phyloP scores from a whole-genome alignment of 1,140 invertebrate species.

The Orchestia grillus region DNA sequence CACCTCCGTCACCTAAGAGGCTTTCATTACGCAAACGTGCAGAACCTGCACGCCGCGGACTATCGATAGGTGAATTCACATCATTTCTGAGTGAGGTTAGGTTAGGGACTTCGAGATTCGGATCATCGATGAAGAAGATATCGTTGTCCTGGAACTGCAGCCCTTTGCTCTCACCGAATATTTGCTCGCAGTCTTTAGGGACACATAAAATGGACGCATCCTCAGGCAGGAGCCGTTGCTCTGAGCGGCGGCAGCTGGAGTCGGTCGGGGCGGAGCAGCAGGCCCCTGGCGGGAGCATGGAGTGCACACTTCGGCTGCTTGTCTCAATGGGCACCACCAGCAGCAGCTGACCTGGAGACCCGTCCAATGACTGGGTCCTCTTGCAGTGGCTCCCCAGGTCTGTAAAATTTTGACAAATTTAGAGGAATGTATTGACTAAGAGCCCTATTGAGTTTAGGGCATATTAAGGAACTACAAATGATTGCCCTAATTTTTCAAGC shows the following conservation, averaged over 20 bases:
- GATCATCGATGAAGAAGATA: slow-evolving; percentile 10
- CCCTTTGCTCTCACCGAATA: background rate
- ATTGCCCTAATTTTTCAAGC: no score
- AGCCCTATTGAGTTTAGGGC: no score
- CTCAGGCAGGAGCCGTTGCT: background rate
- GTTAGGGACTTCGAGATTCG: background rate
- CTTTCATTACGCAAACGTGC: background rate
- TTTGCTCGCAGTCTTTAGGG: background rate
- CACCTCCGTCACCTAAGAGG: no score
- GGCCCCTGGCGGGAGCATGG: slow-evolving; percentile 71
- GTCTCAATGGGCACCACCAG: slow-evolving; percentile 74
- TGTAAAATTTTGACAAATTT: background rate
- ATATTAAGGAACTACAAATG: no score
- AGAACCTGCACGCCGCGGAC: background rate
- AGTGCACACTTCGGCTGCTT: slow-evolving; percentile 78
- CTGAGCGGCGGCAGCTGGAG: background rate
- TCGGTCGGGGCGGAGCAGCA: background rate
- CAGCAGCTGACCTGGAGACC: slow-evolving; percentile 74
- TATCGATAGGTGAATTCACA: background rate
- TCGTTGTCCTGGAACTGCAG: background rate
- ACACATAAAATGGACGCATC: slow-evolving; percentile 13
- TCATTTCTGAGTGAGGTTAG: background rate
- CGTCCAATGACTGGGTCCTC: slow-evolving; percentile 57
- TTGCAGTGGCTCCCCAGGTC: background rate
- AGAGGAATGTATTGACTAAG: no score